phyloP scores from a whole-genome alignment of 2,113 vertebrate species.

The Caloenas nicobarica region DNA sequence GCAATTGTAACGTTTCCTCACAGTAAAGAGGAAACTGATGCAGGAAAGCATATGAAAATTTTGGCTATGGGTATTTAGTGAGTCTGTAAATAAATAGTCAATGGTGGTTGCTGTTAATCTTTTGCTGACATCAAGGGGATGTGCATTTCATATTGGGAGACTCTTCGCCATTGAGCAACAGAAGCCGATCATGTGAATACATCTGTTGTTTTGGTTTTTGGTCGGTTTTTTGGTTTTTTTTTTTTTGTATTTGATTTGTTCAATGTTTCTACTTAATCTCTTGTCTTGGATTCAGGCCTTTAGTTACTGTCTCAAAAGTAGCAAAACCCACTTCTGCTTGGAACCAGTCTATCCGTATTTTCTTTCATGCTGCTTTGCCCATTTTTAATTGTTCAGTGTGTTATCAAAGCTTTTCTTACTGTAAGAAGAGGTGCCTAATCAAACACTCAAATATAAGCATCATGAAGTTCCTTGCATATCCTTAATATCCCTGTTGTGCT shows the following conservation, averaged over 20 bases:
- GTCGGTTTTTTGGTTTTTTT: no score
- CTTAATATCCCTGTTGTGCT: not conserved
- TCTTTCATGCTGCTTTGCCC: not conserved
- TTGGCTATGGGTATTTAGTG: not conserved
- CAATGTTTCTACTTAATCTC: not conserved
- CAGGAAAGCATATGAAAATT: not conserved
- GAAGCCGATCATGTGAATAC: not conserved
- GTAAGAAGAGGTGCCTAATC: not conserved
- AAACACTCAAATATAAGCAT: not conserved
- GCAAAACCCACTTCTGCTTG: not conserved
- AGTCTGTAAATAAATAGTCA: not conserved
- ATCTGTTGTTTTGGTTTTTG: not conserved
- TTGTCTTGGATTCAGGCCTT: not conserved
- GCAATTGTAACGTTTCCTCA: fast-evolving
- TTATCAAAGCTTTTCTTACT: not conserved
- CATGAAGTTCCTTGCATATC: not conserved
- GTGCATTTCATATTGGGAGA: not conserved
- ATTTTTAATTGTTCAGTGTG: not conserved
- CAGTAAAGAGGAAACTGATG: not conserved
- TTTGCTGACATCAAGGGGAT: not conserved
- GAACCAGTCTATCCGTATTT: not conserved
- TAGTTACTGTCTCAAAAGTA: not conserved
- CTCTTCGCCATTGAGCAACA: not conserved
- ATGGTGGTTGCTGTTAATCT: not conserved
- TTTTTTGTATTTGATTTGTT: not conserved